Base-by-base conservation (phyloP, 2,113 vertebrate genomes). In the Tauraco erythrolophus region DNA sequence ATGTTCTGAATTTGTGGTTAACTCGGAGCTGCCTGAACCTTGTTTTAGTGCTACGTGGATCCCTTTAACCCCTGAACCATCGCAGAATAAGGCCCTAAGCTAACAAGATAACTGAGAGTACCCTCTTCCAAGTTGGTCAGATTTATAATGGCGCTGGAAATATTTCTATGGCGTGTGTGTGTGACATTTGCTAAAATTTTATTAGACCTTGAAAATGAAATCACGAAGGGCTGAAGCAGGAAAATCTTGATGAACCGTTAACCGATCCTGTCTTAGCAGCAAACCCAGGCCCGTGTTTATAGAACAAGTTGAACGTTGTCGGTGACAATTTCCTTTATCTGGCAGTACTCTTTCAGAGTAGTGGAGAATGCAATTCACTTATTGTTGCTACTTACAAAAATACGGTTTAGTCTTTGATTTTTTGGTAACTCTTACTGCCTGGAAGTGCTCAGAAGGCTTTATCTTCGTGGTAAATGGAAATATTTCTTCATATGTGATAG, bases 1-100 rank as follows among this genome's bases (percentile, higher is more conserved):
- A 54, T 95, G 91, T 89, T 97, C 97, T 91, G 94, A 96, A 92
- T 94, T 71, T 94, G 92, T 64, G 97, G 94, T 98, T 78, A 58
- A 48, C 88, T 94, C 56, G 33, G 39, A 91, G 94, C 57, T 57
- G 91, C 92, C 94, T 81, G 35, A 91, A 6, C 82, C 54, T 76
- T 78, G 48, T 78, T 94, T 94, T 24, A 62, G 85, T 90, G 31
- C 84, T 15, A 4, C 14, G 77, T 58, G 46, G 69, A 43, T 88
- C 96, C 77, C 77, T 96, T 94, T 96, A 94, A 95, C 95, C 96
- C 88, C 94, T 78, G 83, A 93, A 89, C 87, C 81, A 27, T 75
- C 53, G 61, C 57, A 22, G 91, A 71, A 41, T 16, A 66, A 45
- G 77, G 57, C 89, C 54, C 22, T 4, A 14, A 95, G 92, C 92